A percentile compares a stretch with the other conserved stretches of the same genome.
Evolutionary conservation across 2,113 vertebrate genomes (phyloP).

Genomic region (Nerophis ophidion): DNA sequence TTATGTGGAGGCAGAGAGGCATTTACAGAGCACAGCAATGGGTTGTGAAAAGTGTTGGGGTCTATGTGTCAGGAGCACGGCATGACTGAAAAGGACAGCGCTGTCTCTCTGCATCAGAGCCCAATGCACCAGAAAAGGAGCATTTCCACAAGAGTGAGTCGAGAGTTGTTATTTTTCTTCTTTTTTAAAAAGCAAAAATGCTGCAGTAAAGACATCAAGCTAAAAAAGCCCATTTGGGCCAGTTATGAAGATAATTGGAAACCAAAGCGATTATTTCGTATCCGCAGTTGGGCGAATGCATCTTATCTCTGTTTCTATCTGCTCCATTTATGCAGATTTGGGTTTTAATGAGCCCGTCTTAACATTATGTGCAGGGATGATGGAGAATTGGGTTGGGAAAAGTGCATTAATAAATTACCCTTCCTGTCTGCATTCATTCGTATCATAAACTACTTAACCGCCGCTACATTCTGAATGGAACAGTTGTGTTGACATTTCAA

Average conservation of each 20-base stretch:
- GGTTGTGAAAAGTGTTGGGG: slow-evolving; percentile 17
- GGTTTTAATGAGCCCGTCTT: slow-evolving; percentile 62
- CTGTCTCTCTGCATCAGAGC: slow-evolving; percentile 62
- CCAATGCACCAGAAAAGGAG: slow-evolving; percentile 42
- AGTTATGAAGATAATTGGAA: slow-evolving; percentile 69
- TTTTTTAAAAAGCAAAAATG: background rate
- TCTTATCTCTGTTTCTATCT: slow-evolving; percentile 47
- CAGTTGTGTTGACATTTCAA: slow-evolving; percentile 48
- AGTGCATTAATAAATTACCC: slow-evolving; percentile 61
- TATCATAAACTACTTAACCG: slow-evolving; percentile 37
- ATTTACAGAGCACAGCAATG: slow-evolving; percentile 26
- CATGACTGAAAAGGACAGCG: slow-evolving; percentile 54
- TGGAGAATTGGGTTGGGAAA: slow-evolving; percentile 51
- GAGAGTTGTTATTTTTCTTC: slow-evolving; percentile 4
- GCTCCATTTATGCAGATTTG: slow-evolving; percentile 56
- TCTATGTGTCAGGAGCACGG: slow-evolving; percentile 44
- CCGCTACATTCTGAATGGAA: slow-evolving; percentile 26
- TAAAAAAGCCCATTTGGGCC: slow-evolving; percentile 38
- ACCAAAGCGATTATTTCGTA: slow-evolving; percentile 62
- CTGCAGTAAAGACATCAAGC: slow-evolving; percentile 28
- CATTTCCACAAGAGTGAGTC: slow-evolving; percentile 56
- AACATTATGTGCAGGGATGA: slow-evolving; percentile 49
- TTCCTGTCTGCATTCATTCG: slow-evolving; percentile 45
- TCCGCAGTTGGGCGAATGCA: slow-evolving; percentile 48
- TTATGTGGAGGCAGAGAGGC: slow-evolving; percentile 18